phyloP scores from a whole-genome alignment of 2,113 vertebrate species.

The Nannospalax galili region DNA sequence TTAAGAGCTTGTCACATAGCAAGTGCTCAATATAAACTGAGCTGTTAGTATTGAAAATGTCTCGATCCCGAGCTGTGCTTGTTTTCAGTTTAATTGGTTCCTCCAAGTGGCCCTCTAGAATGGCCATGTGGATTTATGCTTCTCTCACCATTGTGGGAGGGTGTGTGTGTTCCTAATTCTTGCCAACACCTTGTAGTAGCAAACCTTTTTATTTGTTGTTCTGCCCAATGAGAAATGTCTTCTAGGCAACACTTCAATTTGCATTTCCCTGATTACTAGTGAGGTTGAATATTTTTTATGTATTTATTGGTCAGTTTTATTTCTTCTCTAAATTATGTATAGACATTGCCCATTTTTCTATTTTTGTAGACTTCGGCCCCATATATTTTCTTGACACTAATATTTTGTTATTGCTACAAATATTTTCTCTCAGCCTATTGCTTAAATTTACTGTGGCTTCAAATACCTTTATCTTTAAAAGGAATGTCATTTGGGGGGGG shows the following conservation, averaged over 20 bases:
- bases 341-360: not conserved
- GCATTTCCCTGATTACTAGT: slow-evolving; percentile 28
- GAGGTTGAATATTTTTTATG: not conserved
- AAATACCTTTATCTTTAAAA: slow-evolving; percentile 25
- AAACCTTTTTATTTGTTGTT: slow-evolving; percentile 35
- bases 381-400: slow-evolving; percentile 7
- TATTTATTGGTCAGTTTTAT: slow-evolving; percentile 5
- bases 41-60: not conserved
- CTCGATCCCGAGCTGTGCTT: not conserved
- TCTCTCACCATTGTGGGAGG: not conserved
- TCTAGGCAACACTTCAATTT: slow-evolving; percentile 28
- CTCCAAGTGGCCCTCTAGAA: not conserved
- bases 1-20: not conserved
- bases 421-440: not conserved
- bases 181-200: slow-evolving; percentile 20
- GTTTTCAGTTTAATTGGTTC: slow-evolving; percentile 32
- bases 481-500: not conserved
- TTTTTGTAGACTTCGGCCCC: slow-evolving; percentile 43
- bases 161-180: not conserved
- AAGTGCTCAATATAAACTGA: not conserved
- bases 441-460: not conserved
- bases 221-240: not conserved
- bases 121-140: not conserved
- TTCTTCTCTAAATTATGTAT: slow-evolving; percentile 42
- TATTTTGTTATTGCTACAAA: not conserved